Percentiles rank a stretch among this genome's conserved stretches.
phyloP scores from a whole-genome alignment of 1,140 invertebrate species.

The Pseudomyrmex cubaensis region DNA sequence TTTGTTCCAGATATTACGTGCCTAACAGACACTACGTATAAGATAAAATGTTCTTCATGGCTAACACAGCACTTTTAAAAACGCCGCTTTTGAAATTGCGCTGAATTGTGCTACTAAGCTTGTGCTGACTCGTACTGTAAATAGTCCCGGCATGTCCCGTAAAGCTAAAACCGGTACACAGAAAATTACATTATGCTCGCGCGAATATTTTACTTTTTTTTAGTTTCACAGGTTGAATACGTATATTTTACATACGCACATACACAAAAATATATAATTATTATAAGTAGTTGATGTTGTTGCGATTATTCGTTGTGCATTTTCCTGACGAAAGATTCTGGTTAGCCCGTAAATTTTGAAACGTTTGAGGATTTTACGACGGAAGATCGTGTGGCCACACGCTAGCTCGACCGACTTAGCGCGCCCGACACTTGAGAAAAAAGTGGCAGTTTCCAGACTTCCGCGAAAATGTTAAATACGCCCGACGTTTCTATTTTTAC shows the following conservation, averaged over 20 bases:
- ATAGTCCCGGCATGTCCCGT: neutral
- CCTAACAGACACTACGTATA: constrained; percentile 20
- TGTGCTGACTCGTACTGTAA: constrained; percentile 35
- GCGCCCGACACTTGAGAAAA: constrained; percentile 1
- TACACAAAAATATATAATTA: too few relatives aligned
- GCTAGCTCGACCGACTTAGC: constrained; percentile 3
- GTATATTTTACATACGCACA: too few relatives aligned
- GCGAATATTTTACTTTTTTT: too few relatives aligned
- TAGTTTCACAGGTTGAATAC: neutral
- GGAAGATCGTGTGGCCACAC: neutral
- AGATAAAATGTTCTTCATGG: constrained; percentile 46
- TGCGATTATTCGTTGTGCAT: neutral
- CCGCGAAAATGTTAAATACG: constrained; percentile 23
- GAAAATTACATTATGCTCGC: too few relatives aligned
- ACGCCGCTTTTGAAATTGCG: constrained; percentile 42
- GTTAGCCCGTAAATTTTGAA: neutral
- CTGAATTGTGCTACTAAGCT: constrained; percentile 40
- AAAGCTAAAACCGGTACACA: too few relatives aligned
- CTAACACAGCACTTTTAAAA: constrained; percentile 41
- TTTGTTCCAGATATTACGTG: constrained; percentile 15
- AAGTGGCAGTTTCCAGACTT: constrained; percentile 27
- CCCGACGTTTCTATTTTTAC: constrained; percentile 47
- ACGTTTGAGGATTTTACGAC: neutral
- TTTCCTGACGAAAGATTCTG: neutral
- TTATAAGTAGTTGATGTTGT: too few relatives aligned